Evolutionary conservation across 2,797 vertebrate genomes (phyloP).

Genomic region (Hyperoplus lanceolatus): DNA sequence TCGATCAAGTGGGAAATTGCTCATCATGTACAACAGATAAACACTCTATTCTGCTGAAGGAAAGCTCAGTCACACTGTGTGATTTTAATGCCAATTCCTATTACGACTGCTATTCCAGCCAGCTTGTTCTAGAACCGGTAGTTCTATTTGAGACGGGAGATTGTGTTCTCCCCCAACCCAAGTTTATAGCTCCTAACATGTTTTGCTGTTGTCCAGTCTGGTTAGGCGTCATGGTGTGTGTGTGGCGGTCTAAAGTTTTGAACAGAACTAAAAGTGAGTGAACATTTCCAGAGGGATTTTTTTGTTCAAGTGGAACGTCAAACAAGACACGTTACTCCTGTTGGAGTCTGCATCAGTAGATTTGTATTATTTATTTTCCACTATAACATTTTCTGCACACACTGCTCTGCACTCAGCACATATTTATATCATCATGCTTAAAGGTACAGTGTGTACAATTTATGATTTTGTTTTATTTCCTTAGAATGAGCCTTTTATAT

Average conservation of each 20-base stretch:
- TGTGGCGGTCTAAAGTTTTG: not conserved
- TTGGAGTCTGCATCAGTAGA: not conserved
- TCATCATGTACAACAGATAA: slow-evolving; percentile 43
- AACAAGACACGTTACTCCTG: not conserved
- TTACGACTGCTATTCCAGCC: slow-evolving; percentile 21
- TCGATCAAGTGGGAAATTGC: slow-evolving; percentile 71
- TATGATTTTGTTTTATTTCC: no score
- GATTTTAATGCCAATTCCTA: slow-evolving; percentile 55
- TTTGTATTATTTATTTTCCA: not conserved
- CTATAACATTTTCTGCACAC: not conserved
- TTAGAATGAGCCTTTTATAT: no score
- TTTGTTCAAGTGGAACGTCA: slow-evolving; percentile 13
- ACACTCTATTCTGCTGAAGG: slow-evolving; percentile 36
- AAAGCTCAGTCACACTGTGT: slow-evolving; percentile 46
- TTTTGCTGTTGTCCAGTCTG: not conserved
- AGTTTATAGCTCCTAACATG: not conserved
- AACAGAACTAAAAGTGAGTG: not conserved
- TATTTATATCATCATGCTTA: not conserved
- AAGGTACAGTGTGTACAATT: not conserved
- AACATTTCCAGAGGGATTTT: not conserved
- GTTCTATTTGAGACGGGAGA: slow-evolving; percentile 13
- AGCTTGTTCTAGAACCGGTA: slow-evolving; percentile 22
- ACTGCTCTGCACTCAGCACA: not conserved
- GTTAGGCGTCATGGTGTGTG: not conserved
- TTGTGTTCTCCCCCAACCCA: slow-evolving; percentile 6